These are phyloP conservation scores for Coturnix japonica DNA, from an alignment of 2,113 vertebrate genomes.

Conservation along the genomic window DNA sequence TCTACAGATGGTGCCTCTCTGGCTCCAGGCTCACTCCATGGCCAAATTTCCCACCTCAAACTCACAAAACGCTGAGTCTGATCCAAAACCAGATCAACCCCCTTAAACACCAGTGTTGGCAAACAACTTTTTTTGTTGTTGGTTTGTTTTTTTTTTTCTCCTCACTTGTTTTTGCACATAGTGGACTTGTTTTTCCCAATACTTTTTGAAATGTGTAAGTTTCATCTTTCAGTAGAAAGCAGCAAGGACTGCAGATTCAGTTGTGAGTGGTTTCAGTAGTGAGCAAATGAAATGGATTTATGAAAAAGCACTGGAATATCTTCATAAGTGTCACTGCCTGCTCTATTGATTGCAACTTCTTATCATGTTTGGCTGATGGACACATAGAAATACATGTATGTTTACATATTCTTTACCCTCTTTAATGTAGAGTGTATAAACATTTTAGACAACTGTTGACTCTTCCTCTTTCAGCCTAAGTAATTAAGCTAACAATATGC, in stretches of 20 bases:
- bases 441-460: background rate
- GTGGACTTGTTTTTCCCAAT: background rate
- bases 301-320: background rate
- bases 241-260: background rate
- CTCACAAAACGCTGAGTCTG: background rate
- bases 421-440: background rate
- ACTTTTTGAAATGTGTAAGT: background rate
- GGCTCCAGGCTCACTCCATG: accelerated
- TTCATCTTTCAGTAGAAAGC: background rate
- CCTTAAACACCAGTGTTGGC: background rate
- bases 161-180: background rate
- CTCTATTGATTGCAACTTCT: background rate
- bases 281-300: background rate
- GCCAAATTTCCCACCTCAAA: background rate
- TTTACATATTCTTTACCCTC: background rate
- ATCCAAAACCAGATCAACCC: background rate
- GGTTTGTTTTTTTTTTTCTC: background rate
- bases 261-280: background rate
- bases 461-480: background rate
- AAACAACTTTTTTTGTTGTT: background rate
- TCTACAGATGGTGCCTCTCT: accelerated
- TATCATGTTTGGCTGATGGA: background rate
- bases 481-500: background rate
- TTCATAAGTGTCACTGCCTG: background rate
- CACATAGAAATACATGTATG: background rate